Base-by-base conservation (phyloP, 1,140 invertebrate genomes). In the Brachionus koreanus region DNA sequence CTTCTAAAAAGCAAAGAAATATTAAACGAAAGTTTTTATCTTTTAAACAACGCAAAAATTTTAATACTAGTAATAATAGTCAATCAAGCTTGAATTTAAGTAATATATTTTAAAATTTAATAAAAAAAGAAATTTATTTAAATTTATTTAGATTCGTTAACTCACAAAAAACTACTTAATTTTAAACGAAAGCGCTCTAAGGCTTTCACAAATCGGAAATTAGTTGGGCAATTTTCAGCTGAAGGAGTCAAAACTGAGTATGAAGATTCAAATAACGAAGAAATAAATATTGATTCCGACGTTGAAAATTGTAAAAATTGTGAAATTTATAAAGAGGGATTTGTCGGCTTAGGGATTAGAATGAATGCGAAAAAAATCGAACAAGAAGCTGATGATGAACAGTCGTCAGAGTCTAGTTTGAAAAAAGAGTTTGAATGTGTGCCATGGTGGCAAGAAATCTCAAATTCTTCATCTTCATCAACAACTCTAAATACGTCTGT, bases 381-480 rank as follows among this genome's bases (percentile, higher is more conserved):
- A 74, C 37, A 74, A 25, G 69, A 74, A 74, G 69, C 69, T 74
- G 69, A 74, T 29, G 69, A 74, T 33, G 69, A 74, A 10, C 25
- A 46, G 5, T 74, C 69, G 16, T 74, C 69, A 12, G 69, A 74
- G 12, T 74, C 69, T 13, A 74, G 69, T 74, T 46, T 46, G 9
- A 74, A 35, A 74, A 74, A 46, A 19, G 69, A 74, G 25, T 49
- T 74, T 29, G 69, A 74, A 5, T 46, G 37, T 13, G 10, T 74
- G 12, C 39, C 69, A 25, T 74, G 69, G 69, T 74, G 69, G 69
- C 6, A 69, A 33, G 63, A 65, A 5, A 65, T 65, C 16, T 33
- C n/a, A 6, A 19, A 69, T 39, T 69, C 65, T 4, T 69, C 65
- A 0, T 69, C 65, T 16, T 69, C 37, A 9, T 69, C 65, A 69